Evolutionary conservation across 1,140 invertebrate species (phyloP).

Genomic region (Drosophila sulfurigaster): DNA sequence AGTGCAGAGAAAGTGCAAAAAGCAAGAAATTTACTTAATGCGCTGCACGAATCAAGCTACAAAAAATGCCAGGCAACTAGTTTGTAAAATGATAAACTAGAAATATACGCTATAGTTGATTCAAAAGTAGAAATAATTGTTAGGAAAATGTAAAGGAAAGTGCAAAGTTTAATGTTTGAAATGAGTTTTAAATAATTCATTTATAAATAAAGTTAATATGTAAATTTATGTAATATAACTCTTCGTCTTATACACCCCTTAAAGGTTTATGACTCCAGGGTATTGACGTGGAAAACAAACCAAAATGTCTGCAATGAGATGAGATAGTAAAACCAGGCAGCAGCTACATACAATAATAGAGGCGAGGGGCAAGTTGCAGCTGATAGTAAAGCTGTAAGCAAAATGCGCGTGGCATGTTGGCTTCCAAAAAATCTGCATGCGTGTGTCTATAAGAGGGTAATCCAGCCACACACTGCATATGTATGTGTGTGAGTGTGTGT

Average conservation of each 20-base stretch:
- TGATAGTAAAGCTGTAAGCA: slow-evolving; percentile 63
- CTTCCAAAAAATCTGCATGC: slow-evolving; percentile 54
- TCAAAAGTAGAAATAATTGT: no score
- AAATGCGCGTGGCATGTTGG: slow-evolving; percentile 54
- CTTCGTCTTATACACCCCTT: background rate
- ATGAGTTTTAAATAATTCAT: background rate
- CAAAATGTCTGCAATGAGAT: slow-evolving; percentile 26
- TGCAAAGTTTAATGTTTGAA: no score
- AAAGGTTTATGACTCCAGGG: background rate
- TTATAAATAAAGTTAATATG: background rate
- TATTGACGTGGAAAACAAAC: slow-evolving; percentile 15
- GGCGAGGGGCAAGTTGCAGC: slow-evolving; percentile 32
- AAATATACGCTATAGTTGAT: background rate
- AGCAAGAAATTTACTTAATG: slow-evolving; percentile 74
- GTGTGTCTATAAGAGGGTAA: slow-evolving; percentile 35
- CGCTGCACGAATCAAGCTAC: slow-evolving; percentile 34
- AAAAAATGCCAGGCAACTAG: background rate
- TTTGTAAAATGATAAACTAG: background rate
- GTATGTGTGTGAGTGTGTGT: no score
- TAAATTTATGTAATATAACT: background rate
- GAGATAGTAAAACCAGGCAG: background rate
- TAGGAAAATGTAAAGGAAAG: no score
- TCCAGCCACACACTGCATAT: background rate
- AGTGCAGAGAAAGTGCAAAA: slow-evolving; percentile 49
- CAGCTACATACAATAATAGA: slow-evolving; percentile 12